Evolutionary conservation across 2,113 vertebrate species (phyloP).

Genomic region (Astur gentilis): DNA sequence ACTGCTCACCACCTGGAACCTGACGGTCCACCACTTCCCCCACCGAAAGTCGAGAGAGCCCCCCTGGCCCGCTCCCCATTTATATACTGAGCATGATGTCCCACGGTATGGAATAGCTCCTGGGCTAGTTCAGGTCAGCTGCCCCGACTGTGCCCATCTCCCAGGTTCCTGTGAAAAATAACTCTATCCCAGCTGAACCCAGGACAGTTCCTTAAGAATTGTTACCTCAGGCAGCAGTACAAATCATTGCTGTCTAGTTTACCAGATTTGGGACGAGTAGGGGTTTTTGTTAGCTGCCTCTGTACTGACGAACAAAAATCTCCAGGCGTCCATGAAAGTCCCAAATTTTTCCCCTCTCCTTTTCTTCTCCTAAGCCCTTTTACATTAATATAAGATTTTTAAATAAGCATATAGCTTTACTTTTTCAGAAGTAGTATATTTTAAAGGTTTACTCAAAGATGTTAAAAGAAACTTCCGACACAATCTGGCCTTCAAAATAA

Average conservation of each 20-base stretch:
- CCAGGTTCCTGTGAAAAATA: too few relatives aligned
- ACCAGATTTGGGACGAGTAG: not conserved
- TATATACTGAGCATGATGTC: too few relatives aligned
- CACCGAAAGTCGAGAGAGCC: too few relatives aligned
- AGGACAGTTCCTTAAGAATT: not conserved
- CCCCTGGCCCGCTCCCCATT: too few relatives aligned
- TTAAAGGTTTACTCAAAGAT: not conserved
- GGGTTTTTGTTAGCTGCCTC: not conserved
- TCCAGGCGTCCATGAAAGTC: not conserved
- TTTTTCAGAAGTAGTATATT: not conserved
- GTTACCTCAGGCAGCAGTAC: not conserved
- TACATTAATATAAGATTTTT: not conserved
- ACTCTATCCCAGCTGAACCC: too few relatives aligned
- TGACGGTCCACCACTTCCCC: too few relatives aligned
- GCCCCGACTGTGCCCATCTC: too few relatives aligned
- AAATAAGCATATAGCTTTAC: not conserved
- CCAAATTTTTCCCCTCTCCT: not conserved
- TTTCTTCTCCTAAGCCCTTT: not conserved
- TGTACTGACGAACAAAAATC: not conserved
- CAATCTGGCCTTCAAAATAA: not conserved
- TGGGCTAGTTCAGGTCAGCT: too few relatives aligned
- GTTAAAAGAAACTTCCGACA: not conserved
- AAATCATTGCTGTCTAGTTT: not conserved
- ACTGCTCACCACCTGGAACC: too few relatives aligned
- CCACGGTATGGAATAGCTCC: too few relatives aligned